Percentiles rank a stretch among this genome's conserved stretches.
phyloP scores from a whole-genome alignment of 2,888 invertebrate species.

The Stegophylla sp. region DNA sequence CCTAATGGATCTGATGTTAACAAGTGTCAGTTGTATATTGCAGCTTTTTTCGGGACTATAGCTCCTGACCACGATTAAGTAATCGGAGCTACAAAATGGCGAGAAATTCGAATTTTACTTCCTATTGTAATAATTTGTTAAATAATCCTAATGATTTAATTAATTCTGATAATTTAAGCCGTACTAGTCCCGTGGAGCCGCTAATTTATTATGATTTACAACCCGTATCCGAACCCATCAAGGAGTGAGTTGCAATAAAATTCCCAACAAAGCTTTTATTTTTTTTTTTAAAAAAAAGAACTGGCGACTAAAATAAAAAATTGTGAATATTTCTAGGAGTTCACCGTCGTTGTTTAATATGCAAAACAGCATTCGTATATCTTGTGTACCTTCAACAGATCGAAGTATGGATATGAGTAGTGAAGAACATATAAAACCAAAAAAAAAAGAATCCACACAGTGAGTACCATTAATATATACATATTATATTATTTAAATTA shows the following conservation, averaged over 20 bases:
- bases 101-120: slow-evolving; percentile 37
- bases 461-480: slow-evolving; percentile 16
- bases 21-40: slow-evolving; percentile 45
- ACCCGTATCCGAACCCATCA: slow-evolving; percentile 60
- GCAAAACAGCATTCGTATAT: slow-evolving; percentile 1
- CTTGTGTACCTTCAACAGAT: slow-evolving; percentile 7
- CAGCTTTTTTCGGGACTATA: background rate
- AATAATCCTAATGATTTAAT: slow-evolving; percentile 27
- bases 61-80: background rate
- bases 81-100: slow-evolving; percentile 16
- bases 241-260: slow-evolving; percentile 61
- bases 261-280: background rate
- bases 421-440: slow-evolving; percentile 28
- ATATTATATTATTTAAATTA: background rate
- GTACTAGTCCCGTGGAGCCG: slow-evolving; percentile 23
- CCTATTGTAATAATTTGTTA: slow-evolving; percentile 40
- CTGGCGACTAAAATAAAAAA: slow-evolving; percentile 6
- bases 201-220: slow-evolving; percentile 62
- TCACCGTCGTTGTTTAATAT: slow-evolving; percentile 13
- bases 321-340: slow-evolving; percentile 21
- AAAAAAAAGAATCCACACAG: slow-evolving; percentile 47
- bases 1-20: slow-evolving; percentile 24
- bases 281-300: no score
- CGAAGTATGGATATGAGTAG: slow-evolving; percentile 25
- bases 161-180: slow-evolving; percentile 32